A percentile compares a stretch with the other conserved stretches of the same genome.
Evolutionary conservation across 2,797 vertebrate genomes (phyloP).

Genomic region (Girardinus metallicus): DNA sequence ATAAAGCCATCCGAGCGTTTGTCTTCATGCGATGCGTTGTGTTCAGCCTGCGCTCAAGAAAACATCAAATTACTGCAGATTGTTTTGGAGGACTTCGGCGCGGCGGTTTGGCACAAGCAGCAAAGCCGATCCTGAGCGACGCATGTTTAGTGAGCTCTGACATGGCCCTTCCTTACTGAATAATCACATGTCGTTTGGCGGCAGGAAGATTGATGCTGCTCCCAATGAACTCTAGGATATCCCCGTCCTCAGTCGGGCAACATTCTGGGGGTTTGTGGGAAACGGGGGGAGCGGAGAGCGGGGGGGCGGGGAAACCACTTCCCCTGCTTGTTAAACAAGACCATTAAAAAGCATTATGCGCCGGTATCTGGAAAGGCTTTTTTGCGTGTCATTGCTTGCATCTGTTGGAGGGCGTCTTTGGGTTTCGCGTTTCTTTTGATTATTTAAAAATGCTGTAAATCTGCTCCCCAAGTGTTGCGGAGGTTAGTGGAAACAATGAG

Average conservation of each 20-base stretch:
- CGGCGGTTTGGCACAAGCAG: conserved; percentile 66
- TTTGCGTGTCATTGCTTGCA: conserved; percentile 75
- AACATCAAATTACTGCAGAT: conserved; percentile 67
- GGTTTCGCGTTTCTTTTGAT: conserved; percentile 61
- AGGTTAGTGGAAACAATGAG: conserved; percentile 36
- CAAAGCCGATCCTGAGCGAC: conserved; percentile 40
- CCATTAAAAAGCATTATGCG: conserved; percentile 80
- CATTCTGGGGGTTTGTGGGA: conserved; percentile 75
- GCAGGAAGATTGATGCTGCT: conserved; percentile 76
- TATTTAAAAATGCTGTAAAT: conserved; percentile 59
- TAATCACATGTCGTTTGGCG: conserved; percentile 70
- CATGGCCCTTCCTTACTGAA: conserved; percentile 69
- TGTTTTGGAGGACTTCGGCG: conserved; percentile 66
- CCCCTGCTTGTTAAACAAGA: conserved; percentile 83
- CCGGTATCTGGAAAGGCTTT: conserved; percentile 67
- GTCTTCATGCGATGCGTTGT: conserved; percentile 48
- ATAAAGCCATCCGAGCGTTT: conserved; percentile 42
- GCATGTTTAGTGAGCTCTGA: conserved; percentile 65
- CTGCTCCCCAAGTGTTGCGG: conserved; percentile 34
- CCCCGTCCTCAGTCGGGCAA: conserved; percentile 69
- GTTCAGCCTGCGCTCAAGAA: conserved; percentile 64
- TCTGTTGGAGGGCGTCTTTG: conserved; percentile 73
- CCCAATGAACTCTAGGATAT: conserved; percentile 81
- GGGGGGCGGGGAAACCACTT: conserved; percentile 72
- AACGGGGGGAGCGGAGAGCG: conserved; percentile 37